Percentiles rank a stretch among this genome's conserved stretches.
phyloP scores from a whole-genome alignment of 2,888 invertebrate species.

The Unio delphinus region DNA sequence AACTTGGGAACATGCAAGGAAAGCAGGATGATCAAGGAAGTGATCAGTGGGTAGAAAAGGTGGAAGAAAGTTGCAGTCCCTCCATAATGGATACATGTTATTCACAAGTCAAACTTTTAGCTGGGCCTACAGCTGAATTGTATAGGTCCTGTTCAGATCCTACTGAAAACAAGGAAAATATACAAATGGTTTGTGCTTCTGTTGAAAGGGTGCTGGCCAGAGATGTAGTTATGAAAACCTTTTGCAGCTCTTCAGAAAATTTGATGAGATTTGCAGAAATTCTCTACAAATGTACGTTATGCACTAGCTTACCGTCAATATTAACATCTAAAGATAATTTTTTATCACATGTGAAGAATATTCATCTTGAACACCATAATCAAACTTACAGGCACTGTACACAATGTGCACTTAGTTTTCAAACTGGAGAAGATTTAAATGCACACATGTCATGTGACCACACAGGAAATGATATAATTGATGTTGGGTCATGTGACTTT shows the following conservation, averaged over 20 bases:
- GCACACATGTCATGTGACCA: conserved; percentile 35
- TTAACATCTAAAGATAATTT: conserved; percentile 55
- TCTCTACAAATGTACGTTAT: conserved; percentile 61
- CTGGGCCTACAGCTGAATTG: no score
- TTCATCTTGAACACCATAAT: conserved; percentile 41
- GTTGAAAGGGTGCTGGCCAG: no score
- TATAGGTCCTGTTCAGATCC: no score
- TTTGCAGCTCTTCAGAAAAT: conserved; percentile 15
- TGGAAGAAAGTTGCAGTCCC: no score
- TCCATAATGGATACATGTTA: no score
- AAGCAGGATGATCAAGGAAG: no score
- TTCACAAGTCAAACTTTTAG: no score
- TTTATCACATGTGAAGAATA: conserved; percentile 45
- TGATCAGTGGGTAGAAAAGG: no score
- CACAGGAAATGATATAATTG: conserved; percentile 29
- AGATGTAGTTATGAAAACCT: no score
- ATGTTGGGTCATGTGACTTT: conserved; percentile 12
- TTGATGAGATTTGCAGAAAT: conserved; percentile 56
- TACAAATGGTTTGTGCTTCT: no score
- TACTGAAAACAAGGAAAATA: no score
- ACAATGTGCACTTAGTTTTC: conserved; percentile 47
- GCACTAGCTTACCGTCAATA: conserved; percentile 55
- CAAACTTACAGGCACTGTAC: conserved; percentile 28
- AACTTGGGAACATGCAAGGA: no score
- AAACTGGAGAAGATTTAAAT: conserved; percentile 49